These are phyloP conservation scores for Pterocles orientalis DNA, from an alignment of 2,113 vertebrate species.

Conservation along the genomic window DNA sequence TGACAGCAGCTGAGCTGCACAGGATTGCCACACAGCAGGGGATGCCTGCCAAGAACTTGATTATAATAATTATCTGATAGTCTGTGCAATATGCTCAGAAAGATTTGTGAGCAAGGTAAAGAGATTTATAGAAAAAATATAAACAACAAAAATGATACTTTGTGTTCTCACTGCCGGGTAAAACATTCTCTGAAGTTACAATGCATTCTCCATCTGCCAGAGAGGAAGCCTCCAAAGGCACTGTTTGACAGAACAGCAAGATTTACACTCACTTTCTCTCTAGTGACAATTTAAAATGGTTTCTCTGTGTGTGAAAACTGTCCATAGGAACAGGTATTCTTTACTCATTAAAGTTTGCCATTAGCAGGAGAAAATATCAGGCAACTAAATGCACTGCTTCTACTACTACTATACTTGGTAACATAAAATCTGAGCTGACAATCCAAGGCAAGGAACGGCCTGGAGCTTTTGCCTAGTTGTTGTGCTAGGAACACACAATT, in stretches of 20 bases:
- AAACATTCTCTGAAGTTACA: not conserved
- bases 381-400: not conserved
- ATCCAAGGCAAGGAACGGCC: not conserved
- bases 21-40: not conserved
- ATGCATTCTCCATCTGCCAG: not conserved
- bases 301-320: not conserved
- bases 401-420: not conserved
- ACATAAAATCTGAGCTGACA: not conserved
- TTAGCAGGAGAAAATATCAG: not conserved
- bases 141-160: not conserved
- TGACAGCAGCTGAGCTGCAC: slow-evolving; percentile 29
- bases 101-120: not conserved
- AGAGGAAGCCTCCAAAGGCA: not conserved
- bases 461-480: not conserved
- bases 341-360: not conserved
- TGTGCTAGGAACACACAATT: not conserved
- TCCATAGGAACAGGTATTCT: not conserved
- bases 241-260: not conserved
- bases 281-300: not conserved
- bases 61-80: not conserved
- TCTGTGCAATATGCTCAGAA: not conserved
- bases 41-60: not conserved
- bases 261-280: not conserved
- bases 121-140: not conserved
- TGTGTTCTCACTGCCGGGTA: not conserved